Evolutionary conservation across 2,888 invertebrate genomes (phyloP).

Genomic region (Danaus chrysippus): DNA sequence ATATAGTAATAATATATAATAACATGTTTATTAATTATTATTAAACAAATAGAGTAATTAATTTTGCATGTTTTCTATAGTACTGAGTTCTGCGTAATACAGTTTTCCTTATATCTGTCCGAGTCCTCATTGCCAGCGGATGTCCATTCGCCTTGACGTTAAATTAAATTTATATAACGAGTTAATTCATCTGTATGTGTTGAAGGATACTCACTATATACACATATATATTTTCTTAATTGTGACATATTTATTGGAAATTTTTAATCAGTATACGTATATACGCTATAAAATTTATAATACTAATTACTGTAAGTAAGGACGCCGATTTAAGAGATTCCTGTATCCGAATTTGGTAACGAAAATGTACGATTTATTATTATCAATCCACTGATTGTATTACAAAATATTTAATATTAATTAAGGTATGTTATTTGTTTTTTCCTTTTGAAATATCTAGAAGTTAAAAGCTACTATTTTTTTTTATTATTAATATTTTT

Average conservation of each 20-base stretch:
- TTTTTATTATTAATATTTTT: no score
- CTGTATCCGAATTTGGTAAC: background rate
- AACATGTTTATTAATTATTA: background rate
- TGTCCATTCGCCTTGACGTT: slow-evolving; percentile 25
- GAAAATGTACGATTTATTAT: background rate
- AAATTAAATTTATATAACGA: slow-evolving; percentile 25
- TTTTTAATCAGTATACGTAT: background rate
- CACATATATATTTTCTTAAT: background rate
- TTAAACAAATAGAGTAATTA: background rate
- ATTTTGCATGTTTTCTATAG: background rate
- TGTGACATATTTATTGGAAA: background rate
- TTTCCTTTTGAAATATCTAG: no score
- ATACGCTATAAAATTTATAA: background rate
- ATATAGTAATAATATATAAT: no score
- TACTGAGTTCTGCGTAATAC: background rate
- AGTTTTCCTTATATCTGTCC: slow-evolving; percentile 12
- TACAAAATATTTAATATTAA: no score
- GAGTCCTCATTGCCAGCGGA: slow-evolving; percentile 27
- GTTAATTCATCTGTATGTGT: slow-evolving; percentile 11
- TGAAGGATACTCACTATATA: slow-evolving; percentile 22
- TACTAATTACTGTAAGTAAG: background rate
- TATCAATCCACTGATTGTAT: no score
- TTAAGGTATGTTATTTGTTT: no score
- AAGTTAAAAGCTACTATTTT: no score
- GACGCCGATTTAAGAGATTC: background rate